phyloP scores from a whole-genome alignment of 2,797 vertebrate genomes.

The Cephalopachus bancanus region DNA sequence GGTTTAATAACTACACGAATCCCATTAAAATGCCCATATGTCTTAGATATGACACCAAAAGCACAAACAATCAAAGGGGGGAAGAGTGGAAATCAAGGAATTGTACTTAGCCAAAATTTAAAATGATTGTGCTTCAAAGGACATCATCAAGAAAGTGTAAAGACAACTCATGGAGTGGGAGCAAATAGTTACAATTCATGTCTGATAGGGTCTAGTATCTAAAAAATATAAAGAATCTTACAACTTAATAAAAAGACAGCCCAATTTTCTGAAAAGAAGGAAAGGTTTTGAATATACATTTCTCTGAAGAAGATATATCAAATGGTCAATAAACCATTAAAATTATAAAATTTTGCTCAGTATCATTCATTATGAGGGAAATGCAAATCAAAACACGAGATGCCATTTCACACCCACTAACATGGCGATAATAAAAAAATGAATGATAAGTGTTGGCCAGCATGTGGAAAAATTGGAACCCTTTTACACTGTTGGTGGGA shows the following conservation, averaged over 20 bases:
- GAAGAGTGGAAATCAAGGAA: neutral
- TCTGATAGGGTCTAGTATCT: neutral
- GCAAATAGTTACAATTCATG: neutral
- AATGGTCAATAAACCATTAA: neutral
- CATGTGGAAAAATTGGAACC: neutral
- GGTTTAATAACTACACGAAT: neutral
- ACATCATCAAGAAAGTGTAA: neutral
- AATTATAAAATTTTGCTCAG: neutral
- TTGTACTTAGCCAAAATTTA: neutral
- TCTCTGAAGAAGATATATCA: neutral
- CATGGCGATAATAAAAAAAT: neutral
- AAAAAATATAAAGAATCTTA: neutral
- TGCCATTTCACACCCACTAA: neutral
- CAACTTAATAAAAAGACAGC: neutral
- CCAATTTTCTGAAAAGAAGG: neutral
- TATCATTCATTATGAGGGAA: neutral
- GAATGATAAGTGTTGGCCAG: neutral
- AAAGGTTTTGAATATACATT: neutral
- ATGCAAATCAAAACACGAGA: neutral
- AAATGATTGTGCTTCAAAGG: neutral
- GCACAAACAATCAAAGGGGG: neutral
- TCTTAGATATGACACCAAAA: constrained; percentile 8
- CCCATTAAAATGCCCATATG: neutral
- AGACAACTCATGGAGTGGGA: neutral
- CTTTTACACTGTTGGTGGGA: neutral